Conservation (phyloP, 2,797 vertebrate species). For the Danio tinwini region DNA sequence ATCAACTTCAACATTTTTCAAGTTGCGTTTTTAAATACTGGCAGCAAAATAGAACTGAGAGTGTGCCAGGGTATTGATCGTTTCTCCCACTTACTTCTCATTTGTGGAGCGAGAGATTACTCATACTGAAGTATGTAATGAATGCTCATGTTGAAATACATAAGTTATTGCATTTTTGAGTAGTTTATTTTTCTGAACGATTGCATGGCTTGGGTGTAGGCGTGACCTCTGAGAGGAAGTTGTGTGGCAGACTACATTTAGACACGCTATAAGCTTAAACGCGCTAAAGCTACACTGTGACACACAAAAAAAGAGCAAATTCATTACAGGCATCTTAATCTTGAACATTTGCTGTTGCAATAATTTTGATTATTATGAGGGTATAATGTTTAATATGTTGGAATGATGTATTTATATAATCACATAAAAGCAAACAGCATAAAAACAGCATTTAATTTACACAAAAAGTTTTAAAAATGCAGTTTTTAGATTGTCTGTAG, state of each 20-base stretch:
- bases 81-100: constrained; percentile 1
- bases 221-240: not conserved
- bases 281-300: not conserved
- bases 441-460: not conserved
- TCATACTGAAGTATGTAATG: not conserved
- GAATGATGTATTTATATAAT: not conserved
- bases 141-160: not conserved
- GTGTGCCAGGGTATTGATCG: not conserved
- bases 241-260: constrained; percentile 7
- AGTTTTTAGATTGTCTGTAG: not conserved
- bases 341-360: not conserved
- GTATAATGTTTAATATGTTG: not conserved
- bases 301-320: not conserved
- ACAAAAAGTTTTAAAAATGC: too few relatives aligned
- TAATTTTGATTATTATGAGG: not conserved
- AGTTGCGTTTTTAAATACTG: not conserved
- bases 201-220: not conserved
- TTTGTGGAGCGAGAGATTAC: not conserved
- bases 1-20: not conserved
- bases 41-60: constrained; percentile 33
- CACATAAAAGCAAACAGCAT: not conserved
- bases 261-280: not conserved
- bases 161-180: not conserved
- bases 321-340: not conserved
- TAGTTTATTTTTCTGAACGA: not conserved